Evolutionary conservation across 2,888 invertebrate genomes (phyloP).

Genomic region (Tachina lurida): DNA sequence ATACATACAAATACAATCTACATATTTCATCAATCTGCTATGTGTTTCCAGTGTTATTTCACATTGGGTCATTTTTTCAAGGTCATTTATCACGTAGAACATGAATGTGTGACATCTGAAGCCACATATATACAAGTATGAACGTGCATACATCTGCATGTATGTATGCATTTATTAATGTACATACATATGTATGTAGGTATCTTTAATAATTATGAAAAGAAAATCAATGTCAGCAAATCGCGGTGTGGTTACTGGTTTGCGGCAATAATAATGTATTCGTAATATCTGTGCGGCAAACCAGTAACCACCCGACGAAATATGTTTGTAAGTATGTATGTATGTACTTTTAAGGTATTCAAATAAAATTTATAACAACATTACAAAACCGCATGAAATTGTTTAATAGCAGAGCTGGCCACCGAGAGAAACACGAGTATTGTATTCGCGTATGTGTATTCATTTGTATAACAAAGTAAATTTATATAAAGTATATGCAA

Average conservation of each 20-base stretch:
- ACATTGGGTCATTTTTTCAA: constrained; percentile 42
- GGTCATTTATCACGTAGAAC: constrained; percentile 40
- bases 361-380: background rate
- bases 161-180: background rate
- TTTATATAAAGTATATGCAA: no score
- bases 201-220: background rate
- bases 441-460: no score
- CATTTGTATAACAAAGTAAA: no score
- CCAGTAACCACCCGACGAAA: no score
- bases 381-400: background rate
- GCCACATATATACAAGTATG: background rate
- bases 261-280: no score
- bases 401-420: no score
- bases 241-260: no score
- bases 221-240: background rate
- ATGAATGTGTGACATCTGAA: background rate
- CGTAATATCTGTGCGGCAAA: no score
- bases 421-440: no score
- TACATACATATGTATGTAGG: background rate
- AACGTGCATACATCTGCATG: background rate
- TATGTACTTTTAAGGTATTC: background rate
- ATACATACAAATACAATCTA: background rate
- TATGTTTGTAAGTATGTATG: no score
- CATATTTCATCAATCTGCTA: no score
- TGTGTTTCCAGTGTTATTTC: constrained; percentile 18